These are phyloP conservation scores for Drosophila antonietae DNA, from an alignment of 2,888 invertebrate species.

Conservation along the genomic window DNA sequence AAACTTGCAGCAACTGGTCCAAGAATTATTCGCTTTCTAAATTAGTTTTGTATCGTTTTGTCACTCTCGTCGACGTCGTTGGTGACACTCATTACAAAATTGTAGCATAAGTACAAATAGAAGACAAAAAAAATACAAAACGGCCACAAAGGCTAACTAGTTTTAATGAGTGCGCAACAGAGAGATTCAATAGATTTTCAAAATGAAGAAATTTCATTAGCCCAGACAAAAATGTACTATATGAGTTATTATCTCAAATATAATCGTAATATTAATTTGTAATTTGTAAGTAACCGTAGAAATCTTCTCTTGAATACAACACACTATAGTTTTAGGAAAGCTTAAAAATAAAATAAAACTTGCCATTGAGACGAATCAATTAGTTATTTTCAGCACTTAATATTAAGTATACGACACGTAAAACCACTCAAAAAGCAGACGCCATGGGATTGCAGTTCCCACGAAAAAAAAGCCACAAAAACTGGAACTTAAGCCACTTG, in stretches of 20 bases:
- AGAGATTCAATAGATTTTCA: not conserved
- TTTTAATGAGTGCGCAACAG: not conserved
- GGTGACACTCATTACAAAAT: constrained; percentile 37
- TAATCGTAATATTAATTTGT: too few relatives aligned
- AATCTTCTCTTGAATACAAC: not conserved
- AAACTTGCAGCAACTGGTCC: constrained; percentile 49
- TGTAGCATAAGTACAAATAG: constrained; percentile 7
- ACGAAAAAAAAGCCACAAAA: constrained; percentile 8
- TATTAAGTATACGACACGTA: constrained; percentile 40
- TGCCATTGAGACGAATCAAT: not conserved
- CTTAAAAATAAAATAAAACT: not conserved
- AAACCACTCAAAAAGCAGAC: constrained; percentile 37
- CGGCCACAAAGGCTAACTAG: constrained; percentile 4
- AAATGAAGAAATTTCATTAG: not conserved
- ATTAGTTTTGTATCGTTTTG: constrained; percentile 54
- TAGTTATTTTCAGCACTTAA: constrained; percentile 11
- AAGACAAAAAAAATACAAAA: not conserved
- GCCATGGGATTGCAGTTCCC: constrained; percentile 27
- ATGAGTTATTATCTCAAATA: too few relatives aligned
- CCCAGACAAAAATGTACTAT: too few relatives aligned
- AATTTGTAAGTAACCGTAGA: not conserved
- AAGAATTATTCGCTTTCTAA: constrained; percentile 48
- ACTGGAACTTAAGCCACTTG: constrained; percentile 22
- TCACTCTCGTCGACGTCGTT: constrained; percentile 30
- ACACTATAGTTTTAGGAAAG: accelerated